These are phyloP conservation scores for Heliconius eleuchia DNA, from an alignment of 1,140 invertebrate species.

Conservation along the genomic window DNA sequence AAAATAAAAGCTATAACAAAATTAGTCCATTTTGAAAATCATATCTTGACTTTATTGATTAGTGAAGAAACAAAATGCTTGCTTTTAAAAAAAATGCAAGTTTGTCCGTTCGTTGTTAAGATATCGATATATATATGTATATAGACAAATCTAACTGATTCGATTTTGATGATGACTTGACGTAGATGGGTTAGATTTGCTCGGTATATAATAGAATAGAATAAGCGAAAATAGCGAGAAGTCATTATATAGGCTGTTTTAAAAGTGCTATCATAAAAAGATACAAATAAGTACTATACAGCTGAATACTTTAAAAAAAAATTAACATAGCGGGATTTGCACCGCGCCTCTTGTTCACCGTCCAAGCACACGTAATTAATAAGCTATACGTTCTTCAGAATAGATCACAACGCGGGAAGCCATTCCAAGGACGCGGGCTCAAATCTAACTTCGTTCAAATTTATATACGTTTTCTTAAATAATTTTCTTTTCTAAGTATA, in stretches of 20 bases:
- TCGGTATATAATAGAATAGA: not conserved
- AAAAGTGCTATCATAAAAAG: too few species aligned
- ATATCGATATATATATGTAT: too few species aligned
- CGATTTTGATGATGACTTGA: not conserved
- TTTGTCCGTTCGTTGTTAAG: constrained; percentile 5
- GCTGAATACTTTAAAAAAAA: not conserved
- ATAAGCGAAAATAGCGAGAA: not conserved
- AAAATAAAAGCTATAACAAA: not conserved
- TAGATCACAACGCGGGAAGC: too few species aligned
- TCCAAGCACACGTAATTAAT: too few species aligned
- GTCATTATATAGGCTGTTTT: not conserved
- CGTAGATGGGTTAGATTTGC: not conserved
- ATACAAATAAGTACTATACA: not conserved
- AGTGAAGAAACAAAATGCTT: not conserved
- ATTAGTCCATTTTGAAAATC: constrained; percentile 10
- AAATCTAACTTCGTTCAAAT: too few species aligned
- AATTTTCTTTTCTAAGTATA: too few species aligned
- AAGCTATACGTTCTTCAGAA: too few species aligned
- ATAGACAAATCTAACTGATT: not conserved
- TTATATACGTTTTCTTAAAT: too few species aligned
- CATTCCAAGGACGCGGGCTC: too few species aligned
- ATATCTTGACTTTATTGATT: not conserved
- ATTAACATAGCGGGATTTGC: too few species aligned
- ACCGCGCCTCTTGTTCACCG: too few species aligned
- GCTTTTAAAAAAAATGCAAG: not conserved